Base-by-base conservation (phyloP, 2,113 vertebrate species). In the Tupaia chinensis region DNA sequence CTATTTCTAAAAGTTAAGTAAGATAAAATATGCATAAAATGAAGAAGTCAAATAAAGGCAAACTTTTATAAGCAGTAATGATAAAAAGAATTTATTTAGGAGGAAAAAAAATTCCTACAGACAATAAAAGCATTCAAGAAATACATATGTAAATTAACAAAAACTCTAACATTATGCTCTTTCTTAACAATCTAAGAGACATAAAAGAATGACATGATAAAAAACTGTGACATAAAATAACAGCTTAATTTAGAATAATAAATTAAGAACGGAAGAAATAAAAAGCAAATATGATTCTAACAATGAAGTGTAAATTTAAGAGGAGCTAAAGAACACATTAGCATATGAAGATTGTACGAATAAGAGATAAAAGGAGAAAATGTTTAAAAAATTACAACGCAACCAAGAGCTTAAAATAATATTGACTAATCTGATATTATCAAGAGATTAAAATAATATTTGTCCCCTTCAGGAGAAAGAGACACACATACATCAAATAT, bases 401-500 rank as follows among this genome's bases (percentile, higher is more conserved):
- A 63, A 56, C 34, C 27, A 34, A 68, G 70, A 53, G 9, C 22
- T 34, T 20, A 65, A 76, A 69, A 60, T 81, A 27, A 81, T 23
- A 69, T 20, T 44, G 44, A 44, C 44, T 44, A 44, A 44, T 44
- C 44, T 44, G 44, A 44, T 44, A 44, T 44, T 44, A 56, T 54
- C 27, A 34, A 68, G 70, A 53, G 9, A 27, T 34, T 20, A 65
- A 76, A 69, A 60, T 81, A 27, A 81, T 23, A 69, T 20, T 44
- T 44, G 44, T 44, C 44, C 44, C 3, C 44, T 44, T 68, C 44
- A 54, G 15, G 22, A 53, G 19, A 13, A 11, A 87, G 25, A 61
- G 4, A 22, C 1, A n/a, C 9, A 0, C 5, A 14, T 3, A 0
- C 5, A 14, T 3, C 11, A 25, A 66, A 32, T 9, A 65, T 0